Conservation (phyloP, 2,888 invertebrate genomes). For the Atrina japonica region DNA sequence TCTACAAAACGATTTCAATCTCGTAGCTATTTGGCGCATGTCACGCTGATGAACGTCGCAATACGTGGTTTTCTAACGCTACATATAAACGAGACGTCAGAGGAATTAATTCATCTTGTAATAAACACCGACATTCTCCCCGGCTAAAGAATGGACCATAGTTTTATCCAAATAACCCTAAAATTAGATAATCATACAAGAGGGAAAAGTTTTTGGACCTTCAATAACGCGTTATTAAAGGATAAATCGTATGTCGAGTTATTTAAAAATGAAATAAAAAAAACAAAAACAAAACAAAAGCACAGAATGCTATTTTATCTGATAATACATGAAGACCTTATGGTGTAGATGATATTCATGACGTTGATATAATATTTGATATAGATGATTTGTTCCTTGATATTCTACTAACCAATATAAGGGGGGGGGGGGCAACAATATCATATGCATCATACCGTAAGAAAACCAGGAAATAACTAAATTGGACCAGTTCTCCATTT, state of each 20-base stretch:
- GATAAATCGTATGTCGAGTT: background rate
- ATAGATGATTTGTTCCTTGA: background rate
- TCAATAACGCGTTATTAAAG: constrained; percentile 5
- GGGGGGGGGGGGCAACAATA: constrained; percentile 1
- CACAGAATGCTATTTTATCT: no score
- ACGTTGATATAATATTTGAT: background rate
- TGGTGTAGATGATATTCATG: background rate
- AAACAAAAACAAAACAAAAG: background rate
- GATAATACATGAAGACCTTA: background rate
- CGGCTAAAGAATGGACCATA: background rate
- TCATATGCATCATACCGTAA: constrained; percentile 4
- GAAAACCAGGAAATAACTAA: no score
- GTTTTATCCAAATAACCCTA: background rate
- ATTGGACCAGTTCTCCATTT: no score
- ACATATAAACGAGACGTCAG: background rate
- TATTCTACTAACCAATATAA: background rate
- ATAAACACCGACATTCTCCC: background rate
- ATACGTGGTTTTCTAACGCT: constrained; percentile 1
- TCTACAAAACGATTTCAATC: background rate
- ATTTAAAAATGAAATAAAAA: background rate
- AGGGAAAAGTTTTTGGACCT: constrained; percentile 4
- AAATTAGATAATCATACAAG: background rate
- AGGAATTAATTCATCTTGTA: background rate
- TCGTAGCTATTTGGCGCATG: background rate
- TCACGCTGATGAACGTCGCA: background rate